phyloP scores from a whole-genome alignment of 2,797 vertebrate genomes.

The Darevskia mixta region DNA sequence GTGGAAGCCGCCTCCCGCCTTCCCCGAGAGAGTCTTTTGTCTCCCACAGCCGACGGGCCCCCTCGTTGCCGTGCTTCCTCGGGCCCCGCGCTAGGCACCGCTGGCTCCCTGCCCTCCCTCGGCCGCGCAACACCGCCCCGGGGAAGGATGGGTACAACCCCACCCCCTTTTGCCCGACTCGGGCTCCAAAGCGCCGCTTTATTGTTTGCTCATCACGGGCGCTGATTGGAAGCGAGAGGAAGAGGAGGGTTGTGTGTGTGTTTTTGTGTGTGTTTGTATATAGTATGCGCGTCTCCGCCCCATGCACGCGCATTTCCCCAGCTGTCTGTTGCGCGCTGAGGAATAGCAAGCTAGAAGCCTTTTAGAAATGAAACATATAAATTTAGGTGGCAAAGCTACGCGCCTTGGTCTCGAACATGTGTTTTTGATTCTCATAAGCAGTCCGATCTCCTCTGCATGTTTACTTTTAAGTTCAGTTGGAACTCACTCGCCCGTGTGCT shows the following conservation, averaged over 20 bases:
- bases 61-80: background rate
- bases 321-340: background rate
- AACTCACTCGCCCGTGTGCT: background rate
- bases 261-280: background rate
- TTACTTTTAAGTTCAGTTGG: background rate
- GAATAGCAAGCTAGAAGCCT: background rate
- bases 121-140: constrained; percentile 30
- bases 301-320: background rate
- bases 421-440: background rate
- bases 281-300: background rate
- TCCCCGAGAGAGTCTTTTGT: background rate
- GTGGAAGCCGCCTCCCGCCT: background rate
- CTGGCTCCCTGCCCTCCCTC: background rate
- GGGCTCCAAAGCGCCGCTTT: background rate
- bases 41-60: background rate
- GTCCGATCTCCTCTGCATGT: background rate
- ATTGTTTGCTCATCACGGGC: constrained; percentile 19
- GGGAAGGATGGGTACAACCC: constrained; percentile 39
- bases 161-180: constrained; percentile 33
- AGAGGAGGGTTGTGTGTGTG: background rate
- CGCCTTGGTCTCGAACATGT: too few relatives aligned
- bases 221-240: constrained; percentile 32
- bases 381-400: background rate
- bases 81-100: background rate
- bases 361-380: background rate